A percentile compares a stretch with the other conserved stretches of the same genome.
These are phyloP conservation scores for Actias luna DNA, from an alignment of 2,888 invertebrate genomes.

Conservation along the genomic window DNA sequence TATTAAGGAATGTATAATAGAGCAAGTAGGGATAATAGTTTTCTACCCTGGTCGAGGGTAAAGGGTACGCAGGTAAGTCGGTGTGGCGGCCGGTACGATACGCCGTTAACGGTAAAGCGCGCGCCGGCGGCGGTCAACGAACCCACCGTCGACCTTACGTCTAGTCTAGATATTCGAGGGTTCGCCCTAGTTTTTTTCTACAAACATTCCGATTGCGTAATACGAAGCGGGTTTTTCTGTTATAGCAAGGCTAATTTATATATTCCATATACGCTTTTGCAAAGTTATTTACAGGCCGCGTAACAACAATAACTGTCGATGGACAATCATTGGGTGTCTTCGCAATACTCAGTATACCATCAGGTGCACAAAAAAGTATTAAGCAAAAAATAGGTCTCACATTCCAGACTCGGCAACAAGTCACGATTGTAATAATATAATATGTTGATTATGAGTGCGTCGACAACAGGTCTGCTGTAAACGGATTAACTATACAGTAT, in stretches of 20 bases:
- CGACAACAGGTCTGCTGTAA: slow-evolving; percentile 22
- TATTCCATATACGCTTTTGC: not conserved
- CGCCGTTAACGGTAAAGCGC: slow-evolving; percentile 65
- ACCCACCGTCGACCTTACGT: slow-evolving; percentile 60
- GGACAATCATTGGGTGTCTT: not conserved
- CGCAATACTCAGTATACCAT: not conserved
- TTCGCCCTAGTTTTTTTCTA: slow-evolving; percentile 58
- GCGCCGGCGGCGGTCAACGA: slow-evolving; percentile 75
- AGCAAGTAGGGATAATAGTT: not conserved
- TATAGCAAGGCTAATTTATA: slow-evolving; percentile 9
- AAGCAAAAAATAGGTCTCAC: not conserved
- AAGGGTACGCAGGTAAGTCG: slow-evolving; percentile 51
- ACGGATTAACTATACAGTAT: slow-evolving; percentile 29
- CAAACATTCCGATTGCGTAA: slow-evolving; percentile 16
- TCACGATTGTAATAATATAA: slow-evolving; percentile 12
- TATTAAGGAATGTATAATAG: not conserved
- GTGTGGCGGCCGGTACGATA: slow-evolving; percentile 35
- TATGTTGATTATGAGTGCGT: slow-evolving; percentile 29
- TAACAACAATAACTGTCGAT: not conserved
- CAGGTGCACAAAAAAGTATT: not conserved
- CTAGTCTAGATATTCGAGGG: slow-evolving; percentile 71
- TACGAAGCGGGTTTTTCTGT: slow-evolving; percentile 10
- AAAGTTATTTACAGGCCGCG: not conserved
- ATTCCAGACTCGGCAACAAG: not conserved
- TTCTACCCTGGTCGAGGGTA: slow-evolving; percentile 33